These are phyloP conservation scores for Anguilla obscura DNA, from an alignment of 2,797 vertebrate species.

Conservation along the genomic window DNA sequence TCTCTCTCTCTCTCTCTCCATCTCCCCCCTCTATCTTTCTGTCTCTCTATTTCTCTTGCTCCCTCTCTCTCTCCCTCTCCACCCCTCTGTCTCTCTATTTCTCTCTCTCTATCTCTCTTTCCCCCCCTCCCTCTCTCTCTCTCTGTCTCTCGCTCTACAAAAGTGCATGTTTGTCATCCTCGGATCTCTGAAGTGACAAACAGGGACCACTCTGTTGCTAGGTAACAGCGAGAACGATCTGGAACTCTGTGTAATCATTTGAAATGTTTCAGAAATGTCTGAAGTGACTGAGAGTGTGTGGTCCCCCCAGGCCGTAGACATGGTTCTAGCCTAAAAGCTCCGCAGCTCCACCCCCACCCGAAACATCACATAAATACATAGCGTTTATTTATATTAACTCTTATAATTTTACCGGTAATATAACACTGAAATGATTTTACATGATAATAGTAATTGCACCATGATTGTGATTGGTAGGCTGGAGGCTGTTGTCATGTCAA, in stretches of 20 bases:
- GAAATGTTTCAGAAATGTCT: conserved; percentile 65
- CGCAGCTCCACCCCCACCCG: background rate
- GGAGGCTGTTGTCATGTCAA: too few relatives aligned
- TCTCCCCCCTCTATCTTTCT: background rate
- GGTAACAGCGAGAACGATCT: conserved; percentile 79
- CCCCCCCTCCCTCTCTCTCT: background rate
- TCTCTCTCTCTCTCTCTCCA: conserved; percentile 11
- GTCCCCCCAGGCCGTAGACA: conserved; percentile 30
- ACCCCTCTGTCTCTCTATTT: background rate
- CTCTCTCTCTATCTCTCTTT: background rate
- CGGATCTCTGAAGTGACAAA: conserved; percentile 72
- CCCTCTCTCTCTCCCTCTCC: background rate
- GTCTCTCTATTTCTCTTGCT: background rate
- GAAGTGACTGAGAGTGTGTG: conserved; percentile 54
- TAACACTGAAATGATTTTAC: too few relatives aligned
- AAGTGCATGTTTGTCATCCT: conserved; percentile 54
- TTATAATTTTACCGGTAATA: too few relatives aligned
- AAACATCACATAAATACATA: too few relatives aligned
- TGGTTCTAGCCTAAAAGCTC: background rate
- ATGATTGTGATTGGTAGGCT: too few relatives aligned
- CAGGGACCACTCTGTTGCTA: conserved; percentile 81
- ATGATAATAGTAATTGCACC: too few relatives aligned
- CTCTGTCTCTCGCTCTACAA: conserved; percentile 12
- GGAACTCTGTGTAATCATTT: conserved; percentile 77
- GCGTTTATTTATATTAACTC: too few relatives aligned